Base-by-base conservation (phyloP, 2,888 invertebrate species). In the Eupsilia transversa region DNA sequence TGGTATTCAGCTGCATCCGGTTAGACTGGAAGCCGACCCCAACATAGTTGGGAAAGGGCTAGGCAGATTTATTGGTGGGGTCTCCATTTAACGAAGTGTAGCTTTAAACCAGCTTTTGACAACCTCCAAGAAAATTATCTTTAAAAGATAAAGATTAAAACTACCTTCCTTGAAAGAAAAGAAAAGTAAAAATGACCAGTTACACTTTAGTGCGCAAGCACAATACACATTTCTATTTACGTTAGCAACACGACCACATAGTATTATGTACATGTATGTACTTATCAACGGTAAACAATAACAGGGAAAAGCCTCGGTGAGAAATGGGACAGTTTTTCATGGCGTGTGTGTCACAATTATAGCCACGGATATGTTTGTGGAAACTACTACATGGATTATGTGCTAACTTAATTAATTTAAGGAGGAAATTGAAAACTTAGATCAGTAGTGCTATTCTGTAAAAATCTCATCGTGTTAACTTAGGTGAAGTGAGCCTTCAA, bases 271-370 rank as follows among this genome's bases (percentile, higher is more conserved):
- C 83, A 88, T 49, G 54, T 68, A 74, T 46, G 68, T 80, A 75
- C 75, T 74, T 78, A 80, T 72, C 56, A 68, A 76, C 57, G 33
- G 59, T 70, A 87, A 83, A 95, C 94, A 95, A 95, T 95, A 91
- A 91, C 87, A 86, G 93, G 95, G 95, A 95, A 95, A 94, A 93
- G 90, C 87, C 85, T 73, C 79, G 86, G 85, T 95, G 95, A 86
- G 95, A 96, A 95, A 89, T 93, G 83, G 94, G 88, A 80, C 94
- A 92, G 82, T 93, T 94, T 93, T 95, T 95, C 89, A 86, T 86
- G 82, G 64, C 61, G 57, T 60, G 72, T 61, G 43, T 72, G 77
- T 72, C 59, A 76, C 77, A 76, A 77, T 84, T 77, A 82, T 68
- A 64, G 33, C 60, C 66, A 46, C 77, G 81, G 86, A 87, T 80